Conservation (phyloP, 2,888 invertebrate genomes). For the Ormyrus rosae region DNA sequence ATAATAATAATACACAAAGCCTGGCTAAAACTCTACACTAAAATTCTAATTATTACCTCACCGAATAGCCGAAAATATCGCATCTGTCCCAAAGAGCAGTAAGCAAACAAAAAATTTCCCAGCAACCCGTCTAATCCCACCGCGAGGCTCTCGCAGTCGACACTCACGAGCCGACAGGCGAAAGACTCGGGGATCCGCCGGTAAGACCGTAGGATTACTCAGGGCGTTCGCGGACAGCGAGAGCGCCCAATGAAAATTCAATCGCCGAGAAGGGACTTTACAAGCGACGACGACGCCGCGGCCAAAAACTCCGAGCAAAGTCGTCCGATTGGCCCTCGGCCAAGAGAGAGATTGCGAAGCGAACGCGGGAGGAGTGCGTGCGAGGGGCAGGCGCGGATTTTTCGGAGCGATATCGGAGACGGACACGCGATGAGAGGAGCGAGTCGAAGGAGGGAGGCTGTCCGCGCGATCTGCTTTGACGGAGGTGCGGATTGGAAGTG, state of each 20-base stretch:
- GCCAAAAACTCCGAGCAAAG: constrained; percentile 4
- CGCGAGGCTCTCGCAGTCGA: too few species aligned
- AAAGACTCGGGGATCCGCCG: neutral
- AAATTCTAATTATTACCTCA: too few species aligned
- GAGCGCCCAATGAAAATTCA: constrained; percentile 24
- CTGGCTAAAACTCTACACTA: too few species aligned
- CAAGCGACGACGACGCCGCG: neutral
- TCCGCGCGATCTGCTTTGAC: too few species aligned
- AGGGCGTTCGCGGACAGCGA: constrained; percentile 6
- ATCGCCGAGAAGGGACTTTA: constrained; percentile 8
- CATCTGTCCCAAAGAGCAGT: too few species aligned
- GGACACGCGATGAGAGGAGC: neutral
- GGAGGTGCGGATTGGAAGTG: too few species aligned
- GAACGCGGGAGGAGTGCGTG: neutral
- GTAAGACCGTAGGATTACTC: constrained; percentile 20
- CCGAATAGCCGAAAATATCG: too few species aligned
- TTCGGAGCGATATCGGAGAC: neutral
- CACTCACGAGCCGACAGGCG: too few species aligned
- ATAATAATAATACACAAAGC: too few species aligned
- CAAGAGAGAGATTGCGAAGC: neutral
- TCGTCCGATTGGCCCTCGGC: neutral
- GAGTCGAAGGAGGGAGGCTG: too few species aligned
- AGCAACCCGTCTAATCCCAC: too few species aligned
- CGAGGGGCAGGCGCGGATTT: neutral
- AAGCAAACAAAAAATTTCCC: too few species aligned